Percentiles rank a stretch among this genome's conserved stretches.
phyloP scores from a whole-genome alignment of 2,113 vertebrate genomes.

The Rhinichthys klamathensis region DNA sequence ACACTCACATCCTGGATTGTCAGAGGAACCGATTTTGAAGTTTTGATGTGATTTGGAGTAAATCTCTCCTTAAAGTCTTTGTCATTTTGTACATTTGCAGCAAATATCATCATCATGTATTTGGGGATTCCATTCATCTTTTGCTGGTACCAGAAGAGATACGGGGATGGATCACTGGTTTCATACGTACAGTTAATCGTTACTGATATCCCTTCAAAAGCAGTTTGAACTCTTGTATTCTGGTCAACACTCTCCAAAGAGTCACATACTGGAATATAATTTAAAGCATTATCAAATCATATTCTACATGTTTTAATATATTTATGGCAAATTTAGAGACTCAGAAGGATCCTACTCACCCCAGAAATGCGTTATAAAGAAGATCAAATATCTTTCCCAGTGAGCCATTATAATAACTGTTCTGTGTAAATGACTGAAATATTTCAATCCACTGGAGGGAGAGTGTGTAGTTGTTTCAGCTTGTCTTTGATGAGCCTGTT shows the following conservation, averaged over 20 bases:
- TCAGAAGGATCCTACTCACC: background rate
- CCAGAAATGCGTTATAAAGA: slow-evolving; percentile 14
- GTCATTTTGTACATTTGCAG: background rate
- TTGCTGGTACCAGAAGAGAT: slow-evolving; percentile 46
- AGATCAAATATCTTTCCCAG: background rate
- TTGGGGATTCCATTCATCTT: background rate
- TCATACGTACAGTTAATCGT: slow-evolving; percentile 29
- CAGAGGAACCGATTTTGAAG: background rate
- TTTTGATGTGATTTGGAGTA: background rate
- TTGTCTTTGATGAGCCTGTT: background rate
- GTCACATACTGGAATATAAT: slow-evolving; percentile 4
- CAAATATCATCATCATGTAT: background rate
- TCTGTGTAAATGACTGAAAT: no score
- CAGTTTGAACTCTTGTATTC: slow-evolving; percentile 6
- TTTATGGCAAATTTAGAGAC: background rate
- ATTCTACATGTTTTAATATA: background rate
- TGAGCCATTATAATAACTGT: background rate
- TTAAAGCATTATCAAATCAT: background rate
- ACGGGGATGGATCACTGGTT: slow-evolving; percentile 6
- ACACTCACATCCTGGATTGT: background rate
- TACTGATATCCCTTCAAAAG: slow-evolving; percentile 23
- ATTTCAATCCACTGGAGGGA: background rate
- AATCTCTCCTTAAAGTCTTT: slow-evolving; percentile 27
- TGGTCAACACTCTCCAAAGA: slow-evolving; percentile 27
- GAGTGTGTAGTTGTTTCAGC: background rate